Evolutionary conservation across 2,113 vertebrate genomes (phyloP).

Genomic region (Burhinus oedicnemus): DNA sequence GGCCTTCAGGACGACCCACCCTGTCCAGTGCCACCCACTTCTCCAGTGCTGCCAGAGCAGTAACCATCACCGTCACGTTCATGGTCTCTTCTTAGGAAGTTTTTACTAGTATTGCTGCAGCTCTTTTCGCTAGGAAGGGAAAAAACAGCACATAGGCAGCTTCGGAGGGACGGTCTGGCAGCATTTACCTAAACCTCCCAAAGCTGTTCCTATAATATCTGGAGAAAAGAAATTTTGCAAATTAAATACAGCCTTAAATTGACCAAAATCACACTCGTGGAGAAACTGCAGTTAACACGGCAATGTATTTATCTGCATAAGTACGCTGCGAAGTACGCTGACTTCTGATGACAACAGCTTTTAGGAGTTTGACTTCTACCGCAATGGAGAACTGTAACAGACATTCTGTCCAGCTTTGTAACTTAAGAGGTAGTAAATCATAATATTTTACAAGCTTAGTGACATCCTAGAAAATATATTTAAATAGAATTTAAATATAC

Average conservation of each 20-base stretch:
- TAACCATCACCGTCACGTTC: rapidly evolving
- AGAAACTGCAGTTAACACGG: neutral
- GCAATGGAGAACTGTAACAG: neutral
- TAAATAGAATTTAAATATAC: neutral
- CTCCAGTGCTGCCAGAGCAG: neutral
- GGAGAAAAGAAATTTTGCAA: neutral
- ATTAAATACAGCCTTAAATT: neutral
- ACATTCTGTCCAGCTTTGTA: neutral
- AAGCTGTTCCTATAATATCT: neutral
- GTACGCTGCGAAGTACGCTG: no score
- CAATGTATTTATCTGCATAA: neutral
- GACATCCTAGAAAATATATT: neutral
- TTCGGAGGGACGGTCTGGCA: neutral
- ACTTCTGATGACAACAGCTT: neutral
- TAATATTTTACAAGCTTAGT: neutral
- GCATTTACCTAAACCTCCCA: neutral
- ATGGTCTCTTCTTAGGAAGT: neutral
- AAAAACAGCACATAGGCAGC: neutral
- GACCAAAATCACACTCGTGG: neutral
- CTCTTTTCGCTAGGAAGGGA: neutral
- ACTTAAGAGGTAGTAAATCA: neutral
- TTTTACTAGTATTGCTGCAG: neutral
- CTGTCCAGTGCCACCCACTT: neutral
- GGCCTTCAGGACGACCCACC: neutral
- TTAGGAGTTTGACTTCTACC: neutral